phyloP scores from a whole-genome alignment of 2,797 vertebrate genomes.

The Podargus strigoides region DNA sequence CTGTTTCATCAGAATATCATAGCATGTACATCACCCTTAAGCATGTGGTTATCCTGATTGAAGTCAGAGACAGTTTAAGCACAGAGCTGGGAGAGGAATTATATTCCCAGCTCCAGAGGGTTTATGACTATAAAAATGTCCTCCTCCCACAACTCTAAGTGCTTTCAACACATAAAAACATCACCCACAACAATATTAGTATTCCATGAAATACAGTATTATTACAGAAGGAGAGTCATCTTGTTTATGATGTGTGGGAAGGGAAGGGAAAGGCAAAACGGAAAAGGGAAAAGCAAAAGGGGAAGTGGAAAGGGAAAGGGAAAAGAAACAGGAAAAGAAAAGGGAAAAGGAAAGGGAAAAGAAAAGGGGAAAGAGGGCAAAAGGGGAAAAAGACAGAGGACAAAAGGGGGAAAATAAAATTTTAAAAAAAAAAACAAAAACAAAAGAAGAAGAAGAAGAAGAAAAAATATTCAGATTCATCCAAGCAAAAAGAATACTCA shows the following conservation, averaged over 20 bases:
- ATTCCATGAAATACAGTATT: not conserved
- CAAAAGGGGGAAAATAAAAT: too few relatives aligned
- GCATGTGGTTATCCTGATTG: not conserved
- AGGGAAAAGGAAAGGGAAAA: fast-evolving
- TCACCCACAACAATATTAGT: not conserved
- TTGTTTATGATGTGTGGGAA: not conserved
- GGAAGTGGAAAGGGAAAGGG: too few relatives aligned
- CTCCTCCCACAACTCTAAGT: not conserved
- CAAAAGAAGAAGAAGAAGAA: not conserved
- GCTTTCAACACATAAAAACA: not conserved
- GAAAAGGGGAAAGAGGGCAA: fast-evolving
- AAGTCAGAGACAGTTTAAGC: not conserved
- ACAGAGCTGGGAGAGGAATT: not conserved
- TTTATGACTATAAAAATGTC: not conserved
- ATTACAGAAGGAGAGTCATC: not conserved
- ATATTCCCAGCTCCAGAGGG: not conserved
- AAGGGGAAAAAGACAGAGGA: not conserved
- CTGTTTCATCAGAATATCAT: not conserved
- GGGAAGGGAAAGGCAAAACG: not conserved
- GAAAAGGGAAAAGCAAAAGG: not conserved
- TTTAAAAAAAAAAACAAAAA: too few relatives aligned
- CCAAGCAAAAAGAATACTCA: not conserved
- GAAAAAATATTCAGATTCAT: not conserved
- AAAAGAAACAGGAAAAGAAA: too few relatives aligned
- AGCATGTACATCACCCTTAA: not conserved